Conservation (phyloP, 2,888 invertebrate species). For the Patella caerulea region DNA sequence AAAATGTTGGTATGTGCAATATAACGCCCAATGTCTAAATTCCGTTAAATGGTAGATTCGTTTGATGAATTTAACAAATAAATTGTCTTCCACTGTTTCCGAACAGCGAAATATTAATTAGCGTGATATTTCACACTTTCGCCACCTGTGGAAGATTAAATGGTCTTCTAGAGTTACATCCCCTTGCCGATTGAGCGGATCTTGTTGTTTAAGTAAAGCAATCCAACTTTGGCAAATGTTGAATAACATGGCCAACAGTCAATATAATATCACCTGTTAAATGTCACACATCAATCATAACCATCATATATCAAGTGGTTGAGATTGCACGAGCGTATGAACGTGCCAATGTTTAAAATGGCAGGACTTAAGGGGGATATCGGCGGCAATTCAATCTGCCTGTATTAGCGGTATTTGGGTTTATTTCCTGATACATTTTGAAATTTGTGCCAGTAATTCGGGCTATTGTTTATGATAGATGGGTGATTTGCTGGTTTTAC, state of each 20-base stretch:
- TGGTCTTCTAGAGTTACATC: slow-evolving; percentile 1
- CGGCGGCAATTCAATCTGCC: neutral
- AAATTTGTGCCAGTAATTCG: neutral
- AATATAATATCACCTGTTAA: slow-evolving; percentile 4
- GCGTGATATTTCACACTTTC: neutral
- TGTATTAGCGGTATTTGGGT: neutral
- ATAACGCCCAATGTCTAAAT: too few species aligned
- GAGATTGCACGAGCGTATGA: neutral
- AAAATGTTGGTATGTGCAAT: too few species aligned
- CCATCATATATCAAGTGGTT: neutral
- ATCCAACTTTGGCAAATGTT: slow-evolving; percentile 4
- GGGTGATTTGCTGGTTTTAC: too few species aligned
- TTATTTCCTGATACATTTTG: neutral
- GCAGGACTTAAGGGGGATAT: slow-evolving; percentile 1
- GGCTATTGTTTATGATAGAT: too few species aligned
- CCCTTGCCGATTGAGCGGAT: neutral
- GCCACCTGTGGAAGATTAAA: slow-evolving; percentile 1
- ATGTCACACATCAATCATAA: slow-evolving; percentile 9
- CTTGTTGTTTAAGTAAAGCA: slow-evolving; percentile 2
- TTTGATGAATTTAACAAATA: too few species aligned
- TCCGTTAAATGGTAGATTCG: too few species aligned
- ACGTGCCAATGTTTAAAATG: neutral
- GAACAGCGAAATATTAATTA: too few species aligned
- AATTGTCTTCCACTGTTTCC: too few species aligned
- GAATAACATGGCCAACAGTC: neutral